These are phyloP conservation scores for Asbolus verrucosus DNA, from an alignment of 1,140 invertebrate genomes.

Conservation along the genomic window DNA sequence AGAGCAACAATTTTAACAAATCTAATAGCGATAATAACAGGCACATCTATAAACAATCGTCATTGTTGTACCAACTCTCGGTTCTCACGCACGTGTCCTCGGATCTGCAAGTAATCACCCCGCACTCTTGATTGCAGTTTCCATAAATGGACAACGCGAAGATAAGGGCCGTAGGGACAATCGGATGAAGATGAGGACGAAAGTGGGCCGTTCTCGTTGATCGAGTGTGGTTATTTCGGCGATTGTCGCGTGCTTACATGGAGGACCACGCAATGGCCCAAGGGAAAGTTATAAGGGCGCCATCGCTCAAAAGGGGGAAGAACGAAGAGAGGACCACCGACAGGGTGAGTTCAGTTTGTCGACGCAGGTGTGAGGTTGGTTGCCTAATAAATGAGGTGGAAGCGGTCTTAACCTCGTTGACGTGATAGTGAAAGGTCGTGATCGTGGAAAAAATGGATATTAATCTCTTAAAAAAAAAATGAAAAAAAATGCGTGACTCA, in stretches of 20 bases:
- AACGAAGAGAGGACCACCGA: constrained; percentile 78
- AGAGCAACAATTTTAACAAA: not conserved
- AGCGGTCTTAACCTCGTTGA: too few relatives aligned
- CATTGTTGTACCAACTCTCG: not conserved
- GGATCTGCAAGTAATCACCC: too few relatives aligned
- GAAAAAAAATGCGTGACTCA: too few relatives aligned
- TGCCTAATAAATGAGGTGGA: not conserved
- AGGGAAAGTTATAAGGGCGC: constrained; percentile 73
- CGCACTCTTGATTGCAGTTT: too few relatives aligned
- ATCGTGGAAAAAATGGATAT: too few relatives aligned
- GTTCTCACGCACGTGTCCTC: too few relatives aligned
- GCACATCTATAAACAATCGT: too few relatives aligned
- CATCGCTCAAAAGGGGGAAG: constrained; percentile 78
- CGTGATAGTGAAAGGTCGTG: too few relatives aligned
- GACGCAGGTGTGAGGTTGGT: constrained; percentile 5
- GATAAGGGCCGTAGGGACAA: not conserved
- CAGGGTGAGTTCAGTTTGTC: constrained; percentile 74
- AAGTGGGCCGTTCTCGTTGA: not conserved
- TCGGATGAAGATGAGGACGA: not conserved
- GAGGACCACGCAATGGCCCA: constrained; percentile 40
- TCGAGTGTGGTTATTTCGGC: not conserved
- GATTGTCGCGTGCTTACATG: constrained; percentile 26
- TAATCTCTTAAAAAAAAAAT: too few relatives aligned
- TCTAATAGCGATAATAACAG: not conserved
- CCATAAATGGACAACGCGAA: not conserved